Percentiles rank a stretch among this genome's conserved stretches.
Evolutionary conservation across 2,797 vertebrate genomes (phyloP).

Genomic region (Echeneis naucrates): DNA sequence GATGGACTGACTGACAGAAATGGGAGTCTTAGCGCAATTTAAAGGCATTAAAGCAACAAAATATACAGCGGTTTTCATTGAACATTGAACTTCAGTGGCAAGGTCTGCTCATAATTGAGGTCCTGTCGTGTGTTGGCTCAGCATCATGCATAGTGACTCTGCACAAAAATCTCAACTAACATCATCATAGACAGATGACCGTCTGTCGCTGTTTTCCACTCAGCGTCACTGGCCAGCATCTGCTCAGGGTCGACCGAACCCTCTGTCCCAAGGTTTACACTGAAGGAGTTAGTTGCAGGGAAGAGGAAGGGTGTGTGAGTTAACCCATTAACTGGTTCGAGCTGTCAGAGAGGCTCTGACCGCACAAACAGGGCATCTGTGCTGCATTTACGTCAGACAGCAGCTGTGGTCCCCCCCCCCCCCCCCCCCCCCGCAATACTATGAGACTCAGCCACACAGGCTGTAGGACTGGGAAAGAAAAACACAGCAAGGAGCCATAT

Average conservation of each 20-base stretch:
- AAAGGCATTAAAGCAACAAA: neutral
- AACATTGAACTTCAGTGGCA: neutral
- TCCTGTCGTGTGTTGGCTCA: constrained; percentile 12
- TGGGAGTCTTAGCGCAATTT: neutral
- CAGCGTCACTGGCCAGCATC: constrained; percentile 45
- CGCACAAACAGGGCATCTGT: constrained; percentile 82
- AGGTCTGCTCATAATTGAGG: constrained; percentile 18
- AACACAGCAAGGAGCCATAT: constrained; percentile 55
- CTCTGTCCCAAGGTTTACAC: constrained; percentile 48
- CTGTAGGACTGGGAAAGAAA: constrained; percentile 67
- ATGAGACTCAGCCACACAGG: constrained; percentile 65
- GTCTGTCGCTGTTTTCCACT: constrained; percentile 36
- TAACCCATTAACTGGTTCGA: constrained; percentile 77
- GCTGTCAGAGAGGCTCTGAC: constrained; percentile 77
- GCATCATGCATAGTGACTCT: constrained; percentile 13
- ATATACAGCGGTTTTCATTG: constrained; percentile 5
- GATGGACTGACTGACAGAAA: neutral
- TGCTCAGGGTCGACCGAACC: constrained; percentile 37
- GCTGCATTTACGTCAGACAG: constrained; percentile 85
- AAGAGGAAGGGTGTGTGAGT: constrained; percentile 64
- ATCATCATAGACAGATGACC: constrained; percentile 47
- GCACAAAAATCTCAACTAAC: constrained; percentile 26
- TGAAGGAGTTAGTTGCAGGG: constrained; percentile 37
- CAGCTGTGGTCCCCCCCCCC: constrained; percentile 74
- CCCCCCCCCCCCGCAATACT: constrained; percentile 31